phyloP scores from a whole-genome alignment of 1,140 invertebrate genomes.

The Lerema accius region DNA sequence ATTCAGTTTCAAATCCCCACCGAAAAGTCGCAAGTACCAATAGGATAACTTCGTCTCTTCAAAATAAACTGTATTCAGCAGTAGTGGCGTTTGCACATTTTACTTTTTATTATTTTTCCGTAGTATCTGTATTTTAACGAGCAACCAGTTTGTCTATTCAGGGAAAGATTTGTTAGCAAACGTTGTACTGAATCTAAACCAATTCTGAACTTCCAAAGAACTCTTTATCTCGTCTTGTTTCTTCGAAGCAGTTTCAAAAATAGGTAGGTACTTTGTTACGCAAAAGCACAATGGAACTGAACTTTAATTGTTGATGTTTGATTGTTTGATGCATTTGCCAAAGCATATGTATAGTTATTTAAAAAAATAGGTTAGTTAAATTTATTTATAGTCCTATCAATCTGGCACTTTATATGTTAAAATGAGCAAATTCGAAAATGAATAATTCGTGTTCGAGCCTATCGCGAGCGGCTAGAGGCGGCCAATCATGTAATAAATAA shows the following conservation, averaged over 20 bases:
- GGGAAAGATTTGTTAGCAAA: not conserved
- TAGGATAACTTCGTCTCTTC: not conserved
- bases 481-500: constrained; percentile 12
- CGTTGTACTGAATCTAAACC: not conserved
- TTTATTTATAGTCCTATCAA: too few species aligned
- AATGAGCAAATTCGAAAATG: too few species aligned
- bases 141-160: not conserved
- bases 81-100: not conserved
- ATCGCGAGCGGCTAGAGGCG: too few species aligned
- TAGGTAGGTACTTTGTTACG: too few species aligned
- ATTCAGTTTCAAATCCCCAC: not conserved
- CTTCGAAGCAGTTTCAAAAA: too few species aligned
- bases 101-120: not conserved
- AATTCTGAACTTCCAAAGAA: not conserved
- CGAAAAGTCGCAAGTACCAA: not conserved
- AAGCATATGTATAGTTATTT: too few species aligned
- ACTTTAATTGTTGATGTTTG: too few species aligned
- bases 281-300: too few species aligned
- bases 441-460: too few species aligned
- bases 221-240: not conserved
- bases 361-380: too few species aligned
- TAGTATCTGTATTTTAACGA: not conserved
- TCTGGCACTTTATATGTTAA: too few species aligned
- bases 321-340: too few species aligned
- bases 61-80: not conserved